A percentile compares a stretch with the other conserved stretches of the same genome.
Conservation (phyloP, 1,140 invertebrate species). For the Ceratosolen solmsi region DNA sequence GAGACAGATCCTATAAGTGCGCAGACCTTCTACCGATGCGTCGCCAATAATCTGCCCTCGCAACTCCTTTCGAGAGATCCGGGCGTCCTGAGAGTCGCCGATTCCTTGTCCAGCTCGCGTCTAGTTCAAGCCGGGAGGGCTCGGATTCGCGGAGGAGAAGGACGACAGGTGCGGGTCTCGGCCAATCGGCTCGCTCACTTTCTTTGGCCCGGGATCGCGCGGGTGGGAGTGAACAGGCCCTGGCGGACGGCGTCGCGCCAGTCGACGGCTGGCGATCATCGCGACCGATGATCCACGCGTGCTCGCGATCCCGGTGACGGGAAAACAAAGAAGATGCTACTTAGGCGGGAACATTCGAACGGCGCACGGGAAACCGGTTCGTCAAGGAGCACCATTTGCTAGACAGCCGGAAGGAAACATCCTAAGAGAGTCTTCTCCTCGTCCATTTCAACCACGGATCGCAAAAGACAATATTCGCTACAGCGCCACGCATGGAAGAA, state of each 20-base stretch:
- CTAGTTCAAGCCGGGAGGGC: not conserved
- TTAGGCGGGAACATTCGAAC: not conserved
- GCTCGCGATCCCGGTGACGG: not conserved
- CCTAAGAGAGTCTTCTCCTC: no score
- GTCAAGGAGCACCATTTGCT: not conserved
- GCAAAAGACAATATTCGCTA: slow-evolving; percentile 4
- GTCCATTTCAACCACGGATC: slow-evolving; percentile 24
- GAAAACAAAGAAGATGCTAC: not conserved
- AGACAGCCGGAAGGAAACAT: not conserved
- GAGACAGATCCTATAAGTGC: no score
- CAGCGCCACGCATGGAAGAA: slow-evolving; percentile 37
- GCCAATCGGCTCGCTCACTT: slow-evolving; percentile 2
- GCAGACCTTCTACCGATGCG: no score
- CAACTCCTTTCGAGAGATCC: no score
- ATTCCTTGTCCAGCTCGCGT: not conserved
- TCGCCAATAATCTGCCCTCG: no score
- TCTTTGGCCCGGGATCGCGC: slow-evolving; percentile 8
- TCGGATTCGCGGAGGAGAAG: slow-evolving; percentile 4
- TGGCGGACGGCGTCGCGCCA: slow-evolving; percentile 12
- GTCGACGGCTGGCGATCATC: slow-evolving; percentile 38
- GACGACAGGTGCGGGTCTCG: slow-evolving; percentile 3
- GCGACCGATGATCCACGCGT: slow-evolving; percentile 14
- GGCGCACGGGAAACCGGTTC: not conserved
- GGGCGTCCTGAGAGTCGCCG: no score
- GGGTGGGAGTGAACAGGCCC: not conserved